A percentile compares a stretch with the other conserved stretches of the same genome.
Evolutionary conservation across 53 echinoderm and acorn worm genomes (phyloP).

Genomic region (Holothuria leucospilota): DNA sequence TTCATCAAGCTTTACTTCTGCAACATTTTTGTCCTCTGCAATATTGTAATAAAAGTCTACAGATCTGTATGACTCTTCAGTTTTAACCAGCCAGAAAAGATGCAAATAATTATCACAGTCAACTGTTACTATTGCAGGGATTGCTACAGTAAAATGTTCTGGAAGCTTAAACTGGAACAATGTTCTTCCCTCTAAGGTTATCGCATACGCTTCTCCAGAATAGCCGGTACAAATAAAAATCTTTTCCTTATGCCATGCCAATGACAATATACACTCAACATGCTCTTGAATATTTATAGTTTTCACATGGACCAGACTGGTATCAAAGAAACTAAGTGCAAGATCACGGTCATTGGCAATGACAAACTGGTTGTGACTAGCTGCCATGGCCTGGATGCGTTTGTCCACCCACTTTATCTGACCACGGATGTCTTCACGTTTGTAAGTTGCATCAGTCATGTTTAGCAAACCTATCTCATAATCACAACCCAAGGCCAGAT

Average conservation of each 20-base stretch:
- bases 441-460: background rate
- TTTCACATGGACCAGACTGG: too few species aligned
- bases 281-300: too few species aligned
- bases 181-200: too few species aligned
- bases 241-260: too few species aligned
- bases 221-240: too few species aligned
- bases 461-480: slow-evolving; percentile 14
- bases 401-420: background rate
- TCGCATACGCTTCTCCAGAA: too few species aligned
- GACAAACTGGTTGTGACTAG: too few species aligned
- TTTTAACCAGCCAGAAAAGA: slow-evolving; percentile 36
- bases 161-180: background rate
- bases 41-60: slow-evolving; percentile 33
- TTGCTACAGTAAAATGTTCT: background rate
- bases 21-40: slow-evolving; percentile 2
- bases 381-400: too few species aligned
- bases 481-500: background rate
- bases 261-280: too few species aligned
- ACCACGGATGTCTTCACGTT: background rate
- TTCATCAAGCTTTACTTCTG: slow-evolving; percentile 19
- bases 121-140: background rate
- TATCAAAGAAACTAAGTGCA: too few species aligned
- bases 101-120: slow-evolving; percentile 23
- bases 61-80: slow-evolving; percentile 1
- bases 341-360: too few species aligned